Conservation (phyloP, 2,888 invertebrate species). For the Hartigia nigra region DNA sequence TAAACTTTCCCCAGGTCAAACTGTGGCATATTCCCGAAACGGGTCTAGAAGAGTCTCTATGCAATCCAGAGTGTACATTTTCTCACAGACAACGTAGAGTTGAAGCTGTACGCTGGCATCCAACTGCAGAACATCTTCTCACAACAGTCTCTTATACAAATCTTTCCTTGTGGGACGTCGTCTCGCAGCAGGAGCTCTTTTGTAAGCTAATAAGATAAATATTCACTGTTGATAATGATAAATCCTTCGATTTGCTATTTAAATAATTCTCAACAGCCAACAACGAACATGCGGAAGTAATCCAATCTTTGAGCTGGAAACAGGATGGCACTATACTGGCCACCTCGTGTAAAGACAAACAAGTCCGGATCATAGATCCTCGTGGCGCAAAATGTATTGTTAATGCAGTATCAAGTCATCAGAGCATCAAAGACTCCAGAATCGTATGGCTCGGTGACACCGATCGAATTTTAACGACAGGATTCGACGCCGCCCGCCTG, state of each 20-base stretch:
- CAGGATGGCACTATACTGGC: constrained; percentile 84
- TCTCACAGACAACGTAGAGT: constrained; percentile 87
- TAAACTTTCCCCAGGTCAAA: constrained; percentile 74
- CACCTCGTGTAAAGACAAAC: constrained; percentile 93
- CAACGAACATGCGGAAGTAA: constrained; percentile 84
- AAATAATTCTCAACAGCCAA: constrained; percentile 67
- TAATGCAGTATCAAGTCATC: constrained; percentile 80
- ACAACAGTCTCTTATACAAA: constrained; percentile 86
- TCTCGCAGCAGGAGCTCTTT: constrained; percentile 83
- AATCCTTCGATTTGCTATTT: constrained; percentile 9
- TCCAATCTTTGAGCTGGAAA: constrained; percentile 92
- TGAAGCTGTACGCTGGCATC: constrained; percentile 92
- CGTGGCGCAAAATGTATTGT: constrained; percentile 68
- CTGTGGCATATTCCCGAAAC: constrained; percentile 90
- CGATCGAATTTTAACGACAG: constrained; percentile 87
- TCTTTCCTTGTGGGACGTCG: constrained; percentile 88
- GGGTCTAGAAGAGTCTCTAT: constrained; percentile 80
- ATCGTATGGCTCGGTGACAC: constrained; percentile 91
- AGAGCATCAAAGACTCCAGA: constrained; percentile 91
- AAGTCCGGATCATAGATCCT: constrained; percentile 88
- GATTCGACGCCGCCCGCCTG: constrained; percentile 87
- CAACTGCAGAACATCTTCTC: constrained; percentile 88
- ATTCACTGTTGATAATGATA: constrained; percentile 3
- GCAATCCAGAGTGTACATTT: constrained; percentile 83
- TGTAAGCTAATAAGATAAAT: constrained; percentile 66